These are phyloP conservation scores for Calephelis nemesis DNA, from an alignment of 1,140 invertebrate genomes.

Conservation along the genomic window DNA sequence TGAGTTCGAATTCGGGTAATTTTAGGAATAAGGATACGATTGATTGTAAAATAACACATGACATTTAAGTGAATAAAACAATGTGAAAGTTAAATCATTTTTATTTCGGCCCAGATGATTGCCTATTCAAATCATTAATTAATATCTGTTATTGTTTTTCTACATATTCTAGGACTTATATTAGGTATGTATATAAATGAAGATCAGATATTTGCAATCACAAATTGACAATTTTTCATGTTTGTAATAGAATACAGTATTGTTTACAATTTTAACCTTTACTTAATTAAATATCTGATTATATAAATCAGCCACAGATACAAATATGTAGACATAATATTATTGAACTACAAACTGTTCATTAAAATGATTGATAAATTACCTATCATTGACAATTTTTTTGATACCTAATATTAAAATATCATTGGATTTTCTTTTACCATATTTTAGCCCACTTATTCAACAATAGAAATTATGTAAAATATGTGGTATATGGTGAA, in stretches of 20 bases:
- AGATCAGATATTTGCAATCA: slow-evolving; percentile 5
- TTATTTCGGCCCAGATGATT: slow-evolving; percentile 4
- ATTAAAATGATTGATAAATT: no score
- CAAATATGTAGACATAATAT: no score
- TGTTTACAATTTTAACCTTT: no score
- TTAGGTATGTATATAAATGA: slow-evolving; percentile 6
- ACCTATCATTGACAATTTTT: no score
- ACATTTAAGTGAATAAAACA: slow-evolving; percentile 10
- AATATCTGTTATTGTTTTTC: slow-evolving; percentile 6
- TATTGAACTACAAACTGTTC: no score
- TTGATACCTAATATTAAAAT: no score
- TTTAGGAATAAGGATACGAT: slow-evolving; percentile 3
- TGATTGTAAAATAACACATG: slow-evolving; percentile 5
- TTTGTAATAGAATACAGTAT: slow-evolving; percentile 3
- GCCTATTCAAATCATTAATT: slow-evolving; percentile 5
- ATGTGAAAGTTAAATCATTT: slow-evolving; percentile 2
- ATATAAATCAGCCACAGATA: no score
- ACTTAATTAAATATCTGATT: no score
- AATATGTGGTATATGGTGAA: no score
- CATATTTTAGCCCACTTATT: no score
- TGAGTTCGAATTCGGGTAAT: slow-evolving; percentile 4
- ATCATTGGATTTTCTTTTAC: no score
- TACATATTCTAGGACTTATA: slow-evolving; percentile 5
- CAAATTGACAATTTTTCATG: slow-evolving; percentile 9
- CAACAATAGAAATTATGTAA: no score